These are phyloP conservation scores for Leptarthrus brevirostris DNA, from an alignment of 2,888 invertebrate genomes.

Conservation along the genomic window DNA sequence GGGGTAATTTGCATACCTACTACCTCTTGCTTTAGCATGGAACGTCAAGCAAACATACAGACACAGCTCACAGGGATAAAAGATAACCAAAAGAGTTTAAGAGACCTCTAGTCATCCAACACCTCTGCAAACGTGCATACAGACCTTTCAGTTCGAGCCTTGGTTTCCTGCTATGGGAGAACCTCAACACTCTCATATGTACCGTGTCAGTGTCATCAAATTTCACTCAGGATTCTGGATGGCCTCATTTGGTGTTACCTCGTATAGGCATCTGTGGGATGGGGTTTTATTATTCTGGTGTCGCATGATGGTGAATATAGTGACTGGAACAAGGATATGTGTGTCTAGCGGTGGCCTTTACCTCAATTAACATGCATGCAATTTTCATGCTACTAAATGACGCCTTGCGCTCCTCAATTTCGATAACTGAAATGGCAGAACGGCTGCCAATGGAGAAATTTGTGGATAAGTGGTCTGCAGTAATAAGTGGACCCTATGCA, in stretches of 20 bases:
- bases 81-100: conserved; percentile 38
- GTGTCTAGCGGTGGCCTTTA: conserved; percentile 8
- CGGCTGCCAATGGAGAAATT: background rate
- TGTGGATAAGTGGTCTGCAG: background rate
- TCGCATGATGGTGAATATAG: conserved; percentile 27
- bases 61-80: background rate
- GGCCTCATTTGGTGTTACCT: conserved; percentile 41
- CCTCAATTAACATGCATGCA: conserved; percentile 46
- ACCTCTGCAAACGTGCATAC: background rate
- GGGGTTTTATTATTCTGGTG: conserved; percentile 18
- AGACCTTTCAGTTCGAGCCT: background rate
- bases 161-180: conserved; percentile 8
- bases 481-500: too few relatives aligned
- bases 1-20: conserved; percentile 46
- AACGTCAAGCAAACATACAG: background rate
- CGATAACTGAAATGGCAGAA: conserved; percentile 29
- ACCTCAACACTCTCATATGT: conserved; percentile 17
- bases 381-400: conserved; percentile 44
- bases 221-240: conserved; percentile 46
- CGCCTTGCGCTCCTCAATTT: conserved; percentile 19
- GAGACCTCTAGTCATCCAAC: conserved; percentile 1
- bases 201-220: conserved; percentile 44
- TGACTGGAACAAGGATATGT: background rate
- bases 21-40: background rate
- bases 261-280: background rate